Conservation (phyloP, 2,113 vertebrate species). For the Hemibagrus wyckioides region DNA sequence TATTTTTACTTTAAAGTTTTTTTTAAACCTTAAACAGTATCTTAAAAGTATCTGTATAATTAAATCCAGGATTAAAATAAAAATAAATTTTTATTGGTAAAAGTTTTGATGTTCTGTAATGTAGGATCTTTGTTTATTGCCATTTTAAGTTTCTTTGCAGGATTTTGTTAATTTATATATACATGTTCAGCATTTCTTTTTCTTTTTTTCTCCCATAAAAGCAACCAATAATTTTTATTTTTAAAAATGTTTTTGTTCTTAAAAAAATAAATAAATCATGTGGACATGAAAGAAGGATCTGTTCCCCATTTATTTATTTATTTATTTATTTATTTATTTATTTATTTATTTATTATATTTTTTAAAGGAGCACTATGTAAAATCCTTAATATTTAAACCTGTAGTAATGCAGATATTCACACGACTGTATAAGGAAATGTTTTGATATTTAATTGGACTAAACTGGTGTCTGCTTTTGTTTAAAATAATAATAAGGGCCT, state of each 20-base stretch:
- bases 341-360: background rate
- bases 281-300: background rate
- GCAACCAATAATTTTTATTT: too few relatives aligned
- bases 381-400: background rate
- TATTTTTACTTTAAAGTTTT: too few relatives aligned
- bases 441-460: background rate
- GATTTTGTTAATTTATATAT: background rate
- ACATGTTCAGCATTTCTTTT: background rate
- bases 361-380: background rate
- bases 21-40: too few relatives aligned
- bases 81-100: background rate
- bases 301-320: background rate
- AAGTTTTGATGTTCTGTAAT: background rate
- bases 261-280: background rate
- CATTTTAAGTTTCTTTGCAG: background rate
- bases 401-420: background rate
- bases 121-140: background rate
- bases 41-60: too few relatives aligned
- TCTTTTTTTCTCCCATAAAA: too few relatives aligned
- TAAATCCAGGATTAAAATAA: too few relatives aligned
- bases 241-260: too few relatives aligned
- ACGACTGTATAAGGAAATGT: background rate
- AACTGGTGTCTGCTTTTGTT: background rate
- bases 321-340: background rate
- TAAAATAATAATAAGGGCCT: background rate